Conservation (phyloP, 1,140 invertebrate species). For the Lamellibrachia luymesi region DNA sequence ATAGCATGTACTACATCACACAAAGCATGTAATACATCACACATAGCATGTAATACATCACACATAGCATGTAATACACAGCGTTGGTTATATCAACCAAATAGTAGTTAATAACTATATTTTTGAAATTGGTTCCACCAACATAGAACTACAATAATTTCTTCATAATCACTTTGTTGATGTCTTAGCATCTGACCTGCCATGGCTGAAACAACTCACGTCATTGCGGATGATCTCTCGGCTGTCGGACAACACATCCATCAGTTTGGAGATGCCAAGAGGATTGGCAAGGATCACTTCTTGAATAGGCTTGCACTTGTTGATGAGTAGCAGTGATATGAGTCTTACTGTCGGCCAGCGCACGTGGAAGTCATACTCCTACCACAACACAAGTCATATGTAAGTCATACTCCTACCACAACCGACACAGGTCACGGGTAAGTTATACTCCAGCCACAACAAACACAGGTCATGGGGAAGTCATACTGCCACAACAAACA, state of each 20-base stretch:
- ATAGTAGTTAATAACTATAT: too few species aligned
- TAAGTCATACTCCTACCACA: not conserved
- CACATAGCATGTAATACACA: too few species aligned
- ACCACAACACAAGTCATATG: not conserved
- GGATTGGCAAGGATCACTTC: slow-evolving; percentile 91
- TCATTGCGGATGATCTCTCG: slow-evolving; percentile 97
- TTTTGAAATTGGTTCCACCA: not conserved
- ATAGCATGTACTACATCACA: too few species aligned
- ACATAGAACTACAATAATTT: not conserved
- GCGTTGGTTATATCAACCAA: too few species aligned
- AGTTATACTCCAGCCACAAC: not conserved
- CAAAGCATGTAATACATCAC: too few species aligned
- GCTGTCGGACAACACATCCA: slow-evolving; percentile 90
- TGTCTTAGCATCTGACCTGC: not conserved
- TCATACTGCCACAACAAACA: too few species aligned
- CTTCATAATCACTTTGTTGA: not conserved
- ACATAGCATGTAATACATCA: too few species aligned
- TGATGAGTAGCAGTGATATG: slow-evolving; percentile 68
- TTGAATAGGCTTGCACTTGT: slow-evolving; percentile 79
- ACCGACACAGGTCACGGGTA: not conserved
- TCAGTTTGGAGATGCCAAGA: slow-evolving; percentile 95
- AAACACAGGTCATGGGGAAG: not conserved
- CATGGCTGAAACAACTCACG: slow-evolving; percentile 58
- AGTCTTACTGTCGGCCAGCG: slow-evolving; percentile 68
- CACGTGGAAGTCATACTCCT: slow-evolving; percentile 87